phyloP scores from a whole-genome alignment of 2,797 vertebrate species.

The Euphonia xanthogaster region DNA sequence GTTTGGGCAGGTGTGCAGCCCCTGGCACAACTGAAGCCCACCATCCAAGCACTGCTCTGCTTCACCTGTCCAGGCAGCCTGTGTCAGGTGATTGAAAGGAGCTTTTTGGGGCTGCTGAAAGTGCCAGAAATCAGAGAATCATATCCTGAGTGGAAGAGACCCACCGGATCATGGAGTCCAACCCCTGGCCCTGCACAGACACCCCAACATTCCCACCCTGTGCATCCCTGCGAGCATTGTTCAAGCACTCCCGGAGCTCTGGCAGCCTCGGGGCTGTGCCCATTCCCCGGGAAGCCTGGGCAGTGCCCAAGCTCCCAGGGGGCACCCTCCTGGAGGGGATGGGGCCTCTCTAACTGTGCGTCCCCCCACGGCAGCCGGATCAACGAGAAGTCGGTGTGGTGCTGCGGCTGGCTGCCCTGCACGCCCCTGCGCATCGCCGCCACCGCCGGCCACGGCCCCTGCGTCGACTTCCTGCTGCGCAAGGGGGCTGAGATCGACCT shows the following conservation, averaged over 20 bases:
- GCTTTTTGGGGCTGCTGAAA: background rate
- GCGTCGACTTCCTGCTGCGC: constrained; percentile 86
- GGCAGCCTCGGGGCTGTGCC: too few species aligned
- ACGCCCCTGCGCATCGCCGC: constrained; percentile 90
- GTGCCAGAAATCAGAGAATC: background rate
- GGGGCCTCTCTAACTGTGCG: rapidly evolving
- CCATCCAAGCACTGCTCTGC: background rate
- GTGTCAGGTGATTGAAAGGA: background rate
- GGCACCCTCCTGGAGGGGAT: rapidly evolving
- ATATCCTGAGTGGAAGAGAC: background rate
- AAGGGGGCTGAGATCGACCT: constrained; percentile 91
- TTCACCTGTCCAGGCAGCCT: background rate
- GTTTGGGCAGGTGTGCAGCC: background rate
- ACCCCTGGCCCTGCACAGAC: background rate
- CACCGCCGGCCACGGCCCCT: constrained; percentile 87
- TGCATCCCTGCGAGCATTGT: rapidly evolving
- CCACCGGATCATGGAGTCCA: background rate
- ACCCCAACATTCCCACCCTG: background rate
- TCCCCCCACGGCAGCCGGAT: constrained; percentile 78
- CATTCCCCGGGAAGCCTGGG: background rate
- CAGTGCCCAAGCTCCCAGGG: background rate
- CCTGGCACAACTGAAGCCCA: background rate
- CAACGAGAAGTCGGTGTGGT: constrained; percentile 95
- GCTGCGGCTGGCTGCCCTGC: constrained; percentile 92
- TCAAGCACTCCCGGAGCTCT: rapidly evolving